Evolutionary conservation across 2,797 vertebrate species (phyloP).

Genomic region (Furcifer pardalis): DNA sequence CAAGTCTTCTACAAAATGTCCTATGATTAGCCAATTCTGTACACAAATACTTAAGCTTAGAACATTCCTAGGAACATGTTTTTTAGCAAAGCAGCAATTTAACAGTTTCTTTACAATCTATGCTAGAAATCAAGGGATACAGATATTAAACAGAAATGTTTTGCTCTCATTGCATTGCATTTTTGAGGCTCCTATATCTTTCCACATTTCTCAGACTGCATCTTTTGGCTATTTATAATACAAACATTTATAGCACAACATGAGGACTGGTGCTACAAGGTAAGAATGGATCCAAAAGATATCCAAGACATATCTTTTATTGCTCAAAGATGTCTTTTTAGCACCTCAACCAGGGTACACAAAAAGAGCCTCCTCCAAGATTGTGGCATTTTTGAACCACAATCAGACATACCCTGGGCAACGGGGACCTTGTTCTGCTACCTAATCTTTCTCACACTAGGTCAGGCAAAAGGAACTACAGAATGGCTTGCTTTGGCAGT

Average conservation of each 20-base stretch:
- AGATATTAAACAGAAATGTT: background rate
- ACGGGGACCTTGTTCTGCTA: too few relatives aligned
- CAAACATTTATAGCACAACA: background rate
- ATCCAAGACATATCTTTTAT: too few relatives aligned
- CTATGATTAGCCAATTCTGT: conserved; percentile 24
- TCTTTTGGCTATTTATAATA: background rate
- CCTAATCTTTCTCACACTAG: too few relatives aligned
- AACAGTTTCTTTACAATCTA: background rate
- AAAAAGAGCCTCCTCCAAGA: too few relatives aligned
- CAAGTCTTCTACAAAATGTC: conserved; percentile 23
- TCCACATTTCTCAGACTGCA: background rate
- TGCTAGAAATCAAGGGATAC: background rate
- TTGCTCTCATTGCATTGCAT: background rate
- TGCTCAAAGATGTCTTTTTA: too few relatives aligned
- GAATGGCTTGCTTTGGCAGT: too few relatives aligned
- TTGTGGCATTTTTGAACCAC: too few relatives aligned
- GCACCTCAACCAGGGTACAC: too few relatives aligned
- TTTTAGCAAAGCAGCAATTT: background rate
- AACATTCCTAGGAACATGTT: conserved; percentile 1
- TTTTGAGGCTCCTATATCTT: background rate
- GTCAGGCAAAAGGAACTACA: too few relatives aligned
- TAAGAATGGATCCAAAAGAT: too few relatives aligned
- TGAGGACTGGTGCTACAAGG: too few relatives aligned
- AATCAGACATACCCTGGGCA: too few relatives aligned
- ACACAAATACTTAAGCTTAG: conserved; percentile 14